Evolutionary conservation across 2,113 vertebrate species (phyloP), one percentile per base, ranked within the genome.

Genomic region (Cyphomyrus plagiostoma): DNA sequence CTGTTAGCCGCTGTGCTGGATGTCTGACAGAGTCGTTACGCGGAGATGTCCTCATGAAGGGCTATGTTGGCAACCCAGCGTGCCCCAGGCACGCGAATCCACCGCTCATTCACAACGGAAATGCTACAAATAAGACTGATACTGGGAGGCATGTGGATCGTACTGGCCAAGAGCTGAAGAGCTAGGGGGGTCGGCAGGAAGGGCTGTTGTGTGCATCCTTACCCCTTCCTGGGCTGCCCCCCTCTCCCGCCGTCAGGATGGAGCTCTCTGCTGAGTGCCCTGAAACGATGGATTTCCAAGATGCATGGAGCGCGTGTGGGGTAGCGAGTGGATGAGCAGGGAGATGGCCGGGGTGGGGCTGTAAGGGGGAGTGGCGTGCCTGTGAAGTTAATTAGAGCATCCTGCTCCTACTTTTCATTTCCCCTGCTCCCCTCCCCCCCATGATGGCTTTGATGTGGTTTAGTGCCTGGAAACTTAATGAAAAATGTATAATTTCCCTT

Each of bases 321-420:
- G 50, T 39, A 39, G 23, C 52, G 77, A 85, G 88, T 7, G 86
- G 84, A 91, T 90, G 90, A 84, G 90, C 48, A 50, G 49, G 56
- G 21, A 17, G 45, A 15, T 46, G 86, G 35, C 35, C 23, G 83
- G 86, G 48, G 92, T 23, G 77, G 84, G 26, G 53, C 58, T 86
- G 89, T 53, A 23, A 66, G 30, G 88, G 84, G n/a, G 26, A 62
- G 90, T 90, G 90, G 91, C 89, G 89, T 62, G 84, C 93, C 95
- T 95, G 93, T 95, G 94, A 95, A 95, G 95, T 96, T 96, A 96
- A 95, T 95, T 94, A 95, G 95, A 95, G 95, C 95, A 95, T 95
- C 94, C 94, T 95, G 94, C 93, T 93, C 93, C 93, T 93, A 92
- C 92, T 93, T 91, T 90, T 90, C 90, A 82, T 88, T 49, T 88